Conservation (phyloP, 2,113 vertebrate species). For the Spheniscus mendiculus region DNA sequence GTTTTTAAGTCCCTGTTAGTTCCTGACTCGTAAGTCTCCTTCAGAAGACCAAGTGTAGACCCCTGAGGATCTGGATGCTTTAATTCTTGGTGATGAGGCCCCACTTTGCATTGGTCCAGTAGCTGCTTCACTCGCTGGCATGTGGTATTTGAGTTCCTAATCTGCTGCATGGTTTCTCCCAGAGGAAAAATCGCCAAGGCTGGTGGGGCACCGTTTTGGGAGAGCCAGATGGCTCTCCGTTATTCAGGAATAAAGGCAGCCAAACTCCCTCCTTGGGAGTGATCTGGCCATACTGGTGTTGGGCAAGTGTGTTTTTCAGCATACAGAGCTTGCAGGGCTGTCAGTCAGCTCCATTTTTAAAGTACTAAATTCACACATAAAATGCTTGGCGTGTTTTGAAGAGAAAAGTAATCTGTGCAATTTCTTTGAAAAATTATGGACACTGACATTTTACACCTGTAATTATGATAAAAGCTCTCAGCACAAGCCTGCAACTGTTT, state of each 20-base stretch:
- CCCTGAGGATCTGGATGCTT: not conserved
- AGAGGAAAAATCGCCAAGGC: not conserved
- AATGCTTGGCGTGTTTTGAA: not conserved
- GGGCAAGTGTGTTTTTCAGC: not conserved
- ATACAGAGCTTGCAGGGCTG: not conserved
- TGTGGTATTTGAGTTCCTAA: not conserved
- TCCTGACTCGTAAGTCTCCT: not conserved
- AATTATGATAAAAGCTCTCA: conserved; percentile 58
- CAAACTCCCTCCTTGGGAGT: not conserved
- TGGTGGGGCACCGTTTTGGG: not conserved
- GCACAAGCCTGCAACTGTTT: not conserved
- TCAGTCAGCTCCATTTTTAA: not conserved
- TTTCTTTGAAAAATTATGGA: conserved; percentile 32
- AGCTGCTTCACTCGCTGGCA: not conserved
- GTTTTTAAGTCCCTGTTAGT: not conserved
- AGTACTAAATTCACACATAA: not conserved
- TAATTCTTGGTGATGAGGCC: not conserved
- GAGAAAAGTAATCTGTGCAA: not conserved
- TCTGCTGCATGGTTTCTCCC: not conserved
- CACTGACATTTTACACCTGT: conserved; percentile 45
- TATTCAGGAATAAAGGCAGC: not conserved
- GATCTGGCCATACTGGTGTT: not conserved
- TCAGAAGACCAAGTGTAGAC: not conserved
- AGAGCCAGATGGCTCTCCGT: not conserved
- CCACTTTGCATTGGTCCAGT: not conserved